phyloP scores from a whole-genome alignment of 2,888 invertebrate genomes.

The Dione vanillae region DNA sequence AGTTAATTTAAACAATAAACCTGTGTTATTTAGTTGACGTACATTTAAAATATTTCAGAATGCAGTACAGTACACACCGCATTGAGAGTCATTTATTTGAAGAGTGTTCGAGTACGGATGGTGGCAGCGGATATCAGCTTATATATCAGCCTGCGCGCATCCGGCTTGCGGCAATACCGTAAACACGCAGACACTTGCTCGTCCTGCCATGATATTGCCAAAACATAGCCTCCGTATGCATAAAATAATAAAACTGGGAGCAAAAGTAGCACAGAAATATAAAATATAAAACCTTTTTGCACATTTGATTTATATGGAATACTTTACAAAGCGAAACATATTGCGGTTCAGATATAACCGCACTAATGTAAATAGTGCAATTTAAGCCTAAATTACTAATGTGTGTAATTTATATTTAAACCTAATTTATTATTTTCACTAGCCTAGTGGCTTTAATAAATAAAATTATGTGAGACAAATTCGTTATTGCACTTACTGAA shows the following conservation, averaged over 20 bases:
- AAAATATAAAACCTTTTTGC: conserved; percentile 1
- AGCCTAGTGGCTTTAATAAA: not conserved
- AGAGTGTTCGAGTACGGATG: conserved; percentile 36
- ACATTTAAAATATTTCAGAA: conserved; percentile 23
- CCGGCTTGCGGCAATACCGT: conserved; percentile 39
- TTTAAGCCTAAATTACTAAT: conserved; percentile 1
- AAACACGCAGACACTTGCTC: conserved; percentile 28
- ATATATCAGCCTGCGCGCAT: conserved; percentile 44
- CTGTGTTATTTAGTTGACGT: not conserved
- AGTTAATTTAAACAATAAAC: not conserved
- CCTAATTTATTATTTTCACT: not conserved
- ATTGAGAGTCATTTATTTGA: conserved; percentile 44
- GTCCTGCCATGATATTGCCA: conserved; percentile 4
- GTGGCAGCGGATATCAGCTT: conserved; percentile 45
- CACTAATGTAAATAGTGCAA: not conserved
- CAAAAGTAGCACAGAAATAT: not conserved
- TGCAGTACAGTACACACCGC: conserved; percentile 30
- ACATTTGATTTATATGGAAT: not conserved
- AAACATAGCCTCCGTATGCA: not conserved
- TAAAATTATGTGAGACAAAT: too few relatives aligned
- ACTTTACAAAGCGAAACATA: not conserved
- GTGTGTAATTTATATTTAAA: not conserved
- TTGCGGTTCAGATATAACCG: not conserved
- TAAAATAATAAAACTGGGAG: not conserved
- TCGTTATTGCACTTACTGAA: too few relatives aligned